Evolutionary conservation across 23 tunicate species (phyloP).

Genomic region (Clavelina lepadiformis): DNA sequence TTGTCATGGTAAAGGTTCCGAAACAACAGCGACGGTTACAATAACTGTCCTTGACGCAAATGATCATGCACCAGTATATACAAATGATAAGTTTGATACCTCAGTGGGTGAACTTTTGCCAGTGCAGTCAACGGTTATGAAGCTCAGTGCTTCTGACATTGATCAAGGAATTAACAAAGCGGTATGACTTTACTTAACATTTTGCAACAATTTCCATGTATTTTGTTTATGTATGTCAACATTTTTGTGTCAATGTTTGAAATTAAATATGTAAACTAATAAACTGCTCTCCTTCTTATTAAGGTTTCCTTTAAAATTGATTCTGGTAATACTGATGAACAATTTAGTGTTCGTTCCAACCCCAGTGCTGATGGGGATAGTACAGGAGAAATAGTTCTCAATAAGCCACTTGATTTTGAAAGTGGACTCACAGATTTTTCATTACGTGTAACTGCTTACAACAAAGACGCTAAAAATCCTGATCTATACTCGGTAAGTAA

Average conservation of each 20-base stretch:
- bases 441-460: constrained; percentile 35
- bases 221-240: background rate
- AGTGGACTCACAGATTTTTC: constrained; percentile 11
- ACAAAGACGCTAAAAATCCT: constrained; percentile 43
- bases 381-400: constrained; percentile 32
- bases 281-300: background rate
- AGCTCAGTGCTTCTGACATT: constrained; percentile 37
- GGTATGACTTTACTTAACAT: constrained; percentile 35
- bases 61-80: constrained; percentile 67
- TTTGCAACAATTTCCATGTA: too few species aligned
- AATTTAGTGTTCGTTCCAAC: constrained; percentile 23
- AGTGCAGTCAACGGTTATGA: constrained; percentile 5
- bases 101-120: constrained; percentile 40
- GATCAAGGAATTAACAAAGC: constrained; percentile 59
- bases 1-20: background rate
- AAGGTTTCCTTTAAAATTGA: constrained; percentile 50
- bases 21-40: constrained; percentile 31
- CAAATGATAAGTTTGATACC: background rate
- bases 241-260: background rate
- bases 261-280: background rate
- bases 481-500: too few species aligned
- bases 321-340: constrained; percentile 38
- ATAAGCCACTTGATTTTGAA: constrained; percentile 64
- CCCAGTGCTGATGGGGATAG: constrained; percentile 37
- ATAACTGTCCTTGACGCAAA: constrained; percentile 51